These are phyloP conservation scores for Daktulosphaira vitifoliae DNA, from an alignment of 1,140 invertebrate species.

Conservation along the genomic window DNA sequence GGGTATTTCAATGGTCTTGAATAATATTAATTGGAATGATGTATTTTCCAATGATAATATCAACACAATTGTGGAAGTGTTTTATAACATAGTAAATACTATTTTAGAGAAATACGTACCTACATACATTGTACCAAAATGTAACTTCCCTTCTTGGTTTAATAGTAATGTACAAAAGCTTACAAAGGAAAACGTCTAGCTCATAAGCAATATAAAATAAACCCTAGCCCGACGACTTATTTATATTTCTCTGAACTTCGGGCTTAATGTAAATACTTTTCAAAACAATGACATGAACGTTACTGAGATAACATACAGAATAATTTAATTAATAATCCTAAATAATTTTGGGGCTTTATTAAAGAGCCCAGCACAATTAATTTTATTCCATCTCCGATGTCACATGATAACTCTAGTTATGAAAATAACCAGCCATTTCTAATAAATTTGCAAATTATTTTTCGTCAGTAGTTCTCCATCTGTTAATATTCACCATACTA, in stretches of 20 bases:
- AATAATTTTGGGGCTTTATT: not conserved
- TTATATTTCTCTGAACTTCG: not conserved
- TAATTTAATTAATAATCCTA: too few species aligned
- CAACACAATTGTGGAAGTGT: too few species aligned
- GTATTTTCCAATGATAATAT: not conserved
- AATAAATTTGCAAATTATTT: too few species aligned
- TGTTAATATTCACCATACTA: constrained; percentile 38
- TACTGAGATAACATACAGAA: not conserved
- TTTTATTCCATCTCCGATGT: too few species aligned
- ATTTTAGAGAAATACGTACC: not conserved
- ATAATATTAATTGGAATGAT: not conserved
- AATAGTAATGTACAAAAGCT: not conserved
- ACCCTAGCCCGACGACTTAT: too few species aligned
- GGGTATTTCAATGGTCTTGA: not conserved
- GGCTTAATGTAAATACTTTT: not conserved
- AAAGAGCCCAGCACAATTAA: not conserved
- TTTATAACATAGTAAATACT: not conserved
- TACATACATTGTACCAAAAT: not conserved
- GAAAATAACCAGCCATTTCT: too few species aligned
- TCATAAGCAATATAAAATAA: too few species aligned
- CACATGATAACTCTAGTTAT: too few species aligned
- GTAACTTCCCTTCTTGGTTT: not conserved
- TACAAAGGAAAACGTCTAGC: too few species aligned
- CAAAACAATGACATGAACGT: not conserved
- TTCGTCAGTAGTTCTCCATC: not conserved